A percentile compares a stretch with the other conserved stretches of the same genome.
phyloP scores from a whole-genome alignment of 2,888 invertebrate species.

The Lysandra bellargus region DNA sequence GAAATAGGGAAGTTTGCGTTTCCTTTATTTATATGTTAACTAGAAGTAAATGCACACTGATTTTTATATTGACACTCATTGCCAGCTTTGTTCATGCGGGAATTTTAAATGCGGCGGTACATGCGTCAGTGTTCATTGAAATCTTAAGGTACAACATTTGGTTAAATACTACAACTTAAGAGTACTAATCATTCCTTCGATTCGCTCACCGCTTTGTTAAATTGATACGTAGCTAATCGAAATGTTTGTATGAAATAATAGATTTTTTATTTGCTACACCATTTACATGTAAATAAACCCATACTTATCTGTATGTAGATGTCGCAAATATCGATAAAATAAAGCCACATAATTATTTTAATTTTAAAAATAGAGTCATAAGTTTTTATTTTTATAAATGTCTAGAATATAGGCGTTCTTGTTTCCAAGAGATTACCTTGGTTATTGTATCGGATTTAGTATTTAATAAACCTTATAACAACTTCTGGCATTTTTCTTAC shows the following conservation, averaged over 20 bases:
- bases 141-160: conserved; percentile 16
- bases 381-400: conserved; percentile 74
- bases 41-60: not conserved
- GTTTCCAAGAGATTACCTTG: conserved; percentile 46
- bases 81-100: conserved; percentile 25
- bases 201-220: conserved; percentile 16
- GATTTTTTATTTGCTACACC: not conserved
- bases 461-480: conserved; percentile 72
- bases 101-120: not conserved
- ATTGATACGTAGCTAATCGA: conserved; percentile 7
- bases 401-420: conserved; percentile 56
- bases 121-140: conserved; percentile 18
- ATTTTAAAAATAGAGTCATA: conserved; percentile 51
- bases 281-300: conserved; percentile 28
- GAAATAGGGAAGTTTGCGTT: not conserved
- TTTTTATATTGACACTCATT: not conserved
- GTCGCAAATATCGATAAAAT: conserved; percentile 20
- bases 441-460: conserved; percentile 70
- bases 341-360: conserved; percentile 35
- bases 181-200: conserved; percentile 28
- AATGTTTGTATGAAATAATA: conserved; percentile 10
- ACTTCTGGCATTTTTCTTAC: conserved; percentile 75
- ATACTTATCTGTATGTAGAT: conserved; percentile 28
- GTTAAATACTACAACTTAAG: conserved; percentile 9
- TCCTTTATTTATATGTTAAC: conserved; percentile 23